Conservation (phyloP, 2,888 invertebrate genomes). For the Drosophila neutralis region DNA sequence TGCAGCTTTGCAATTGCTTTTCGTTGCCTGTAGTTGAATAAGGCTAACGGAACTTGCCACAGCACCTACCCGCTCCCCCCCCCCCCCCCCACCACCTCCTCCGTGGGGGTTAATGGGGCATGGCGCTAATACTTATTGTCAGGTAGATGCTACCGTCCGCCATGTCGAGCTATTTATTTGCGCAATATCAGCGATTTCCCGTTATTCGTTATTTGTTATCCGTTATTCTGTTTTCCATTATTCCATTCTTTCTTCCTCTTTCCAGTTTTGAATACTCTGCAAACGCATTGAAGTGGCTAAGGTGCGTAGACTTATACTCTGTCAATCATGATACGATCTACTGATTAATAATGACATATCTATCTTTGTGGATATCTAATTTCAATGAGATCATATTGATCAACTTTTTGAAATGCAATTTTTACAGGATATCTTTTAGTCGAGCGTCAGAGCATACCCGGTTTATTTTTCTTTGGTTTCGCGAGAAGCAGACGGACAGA, state of each 20-base stretch:
- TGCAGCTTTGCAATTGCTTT: constrained; percentile 60
- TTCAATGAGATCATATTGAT: too few relatives aligned
- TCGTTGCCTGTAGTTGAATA: constrained; percentile 34
- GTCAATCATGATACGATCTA: background rate
- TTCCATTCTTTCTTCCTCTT: background rate
- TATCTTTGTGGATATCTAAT: too few relatives aligned
- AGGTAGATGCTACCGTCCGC: constrained; percentile 54
- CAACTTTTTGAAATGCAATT: too few relatives aligned
- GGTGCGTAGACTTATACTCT: background rate
- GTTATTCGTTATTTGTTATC: background rate
- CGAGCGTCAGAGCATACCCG: background rate
- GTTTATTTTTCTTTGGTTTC: constrained; percentile 1
- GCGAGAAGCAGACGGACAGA: constrained; percentile 3
- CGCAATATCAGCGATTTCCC: constrained; percentile 58
- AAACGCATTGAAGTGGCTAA: background rate
- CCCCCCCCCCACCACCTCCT: too few relatives aligned
- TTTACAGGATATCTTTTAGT: constrained; percentile 7
- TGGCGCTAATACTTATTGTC: constrained; percentile 67
- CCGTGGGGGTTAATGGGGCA: constrained; percentile 3
- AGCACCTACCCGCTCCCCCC: background rate
- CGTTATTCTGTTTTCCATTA: background rate
- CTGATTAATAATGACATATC: too few relatives aligned
- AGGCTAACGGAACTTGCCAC: constrained; percentile 28
- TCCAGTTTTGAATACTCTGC: constrained; percentile 16
- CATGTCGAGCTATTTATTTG: constrained; percentile 61